Conservation (phyloP, 2,888 invertebrate genomes). For the Lordiphosa fenestrarum region DNA sequence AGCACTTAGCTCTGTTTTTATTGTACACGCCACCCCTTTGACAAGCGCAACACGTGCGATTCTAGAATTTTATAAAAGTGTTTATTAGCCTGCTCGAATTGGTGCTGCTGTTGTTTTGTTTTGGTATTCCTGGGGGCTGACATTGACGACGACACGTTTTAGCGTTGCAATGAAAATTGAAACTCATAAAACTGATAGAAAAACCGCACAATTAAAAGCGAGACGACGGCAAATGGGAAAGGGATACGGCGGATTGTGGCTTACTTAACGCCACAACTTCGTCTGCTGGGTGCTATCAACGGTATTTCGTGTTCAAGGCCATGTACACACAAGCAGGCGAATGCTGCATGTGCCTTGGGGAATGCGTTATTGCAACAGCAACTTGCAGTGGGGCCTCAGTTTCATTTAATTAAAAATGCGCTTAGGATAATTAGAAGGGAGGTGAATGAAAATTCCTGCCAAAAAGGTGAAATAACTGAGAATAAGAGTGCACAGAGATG, state of each 20-base stretch:
- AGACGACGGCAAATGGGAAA: constrained; percentile 10
- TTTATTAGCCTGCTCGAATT: constrained; percentile 56
- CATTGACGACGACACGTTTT: constrained; percentile 55
- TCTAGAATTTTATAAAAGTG: constrained; percentile 70
- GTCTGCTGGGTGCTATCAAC: constrained; percentile 22
- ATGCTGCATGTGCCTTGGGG: constrained; percentile 20
- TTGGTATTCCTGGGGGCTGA: constrained; percentile 32
- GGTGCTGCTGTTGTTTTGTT: constrained; percentile 25
- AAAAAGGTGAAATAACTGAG: no score
- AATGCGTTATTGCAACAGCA: background rate
- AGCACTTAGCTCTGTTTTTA: constrained; percentile 63
- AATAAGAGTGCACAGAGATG: no score
- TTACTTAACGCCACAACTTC: constrained; percentile 6
- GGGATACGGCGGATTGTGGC: background rate
- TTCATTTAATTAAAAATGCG: no score
- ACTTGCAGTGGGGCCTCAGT: no score
- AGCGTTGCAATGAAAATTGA: constrained; percentile 62
- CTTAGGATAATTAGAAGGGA: no score
- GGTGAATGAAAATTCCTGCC: no score
- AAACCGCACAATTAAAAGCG: constrained; percentile 60
- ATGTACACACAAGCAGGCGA: background rate
- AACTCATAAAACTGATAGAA: constrained; percentile 59
- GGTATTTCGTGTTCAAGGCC: constrained; percentile 25
- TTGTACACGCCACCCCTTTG: constrained; percentile 57
- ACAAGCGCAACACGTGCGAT: constrained; percentile 69